Base-by-base conservation (phyloP, 2,888 invertebrate species). In the Megaustenia siamemsis region DNA sequence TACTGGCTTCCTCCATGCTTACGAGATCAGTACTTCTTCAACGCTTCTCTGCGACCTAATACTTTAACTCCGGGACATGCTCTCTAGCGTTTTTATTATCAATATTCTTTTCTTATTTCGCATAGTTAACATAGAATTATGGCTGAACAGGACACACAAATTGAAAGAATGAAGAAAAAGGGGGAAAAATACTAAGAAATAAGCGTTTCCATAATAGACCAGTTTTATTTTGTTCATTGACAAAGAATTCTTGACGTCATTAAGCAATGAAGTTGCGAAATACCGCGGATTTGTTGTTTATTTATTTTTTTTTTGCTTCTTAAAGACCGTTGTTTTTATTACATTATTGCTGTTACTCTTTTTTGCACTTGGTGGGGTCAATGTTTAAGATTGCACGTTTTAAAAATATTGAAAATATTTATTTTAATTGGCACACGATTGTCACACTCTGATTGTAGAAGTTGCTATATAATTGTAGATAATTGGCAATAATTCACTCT, bases 51-150 rank as follows among this genome's bases (percentile, higher is more conserved):
- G 56, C 63, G n/a, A 60, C 43, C 38, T 40, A 77, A 60, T 77
- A 40, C 63, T 77, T 49, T 73, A 32, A 73, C 73, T 73, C 49
- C 49, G 32, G 73, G 73, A 73, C 49, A 73, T 43, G 49, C 49
- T 73, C 21, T 49, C 35, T 32, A 1, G 35, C 56, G 24, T 60
- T 60, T 38, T 38, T 40, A 43, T 40, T 60, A 60, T 63, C 40
- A 56, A 18, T 77, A 40, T 60, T 56, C 32, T 40, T 43, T 73
- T 21, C 4, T 28, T 43, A 45, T 73, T 73, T 43, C 43, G 12
- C 45, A 38, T 12, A 28, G 28, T 49, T 73, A 73, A 49, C 32
- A 28, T 49, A 2, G 73, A 73, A 49, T 28, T 73, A 40, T 24
- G 21, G 38, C 18, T 10, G n/a, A n/a, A 69, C 6, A 69, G 40